These are phyloP conservation scores for Otus scops DNA, from an alignment of 2,797 vertebrate species.

Conservation along the genomic window DNA sequence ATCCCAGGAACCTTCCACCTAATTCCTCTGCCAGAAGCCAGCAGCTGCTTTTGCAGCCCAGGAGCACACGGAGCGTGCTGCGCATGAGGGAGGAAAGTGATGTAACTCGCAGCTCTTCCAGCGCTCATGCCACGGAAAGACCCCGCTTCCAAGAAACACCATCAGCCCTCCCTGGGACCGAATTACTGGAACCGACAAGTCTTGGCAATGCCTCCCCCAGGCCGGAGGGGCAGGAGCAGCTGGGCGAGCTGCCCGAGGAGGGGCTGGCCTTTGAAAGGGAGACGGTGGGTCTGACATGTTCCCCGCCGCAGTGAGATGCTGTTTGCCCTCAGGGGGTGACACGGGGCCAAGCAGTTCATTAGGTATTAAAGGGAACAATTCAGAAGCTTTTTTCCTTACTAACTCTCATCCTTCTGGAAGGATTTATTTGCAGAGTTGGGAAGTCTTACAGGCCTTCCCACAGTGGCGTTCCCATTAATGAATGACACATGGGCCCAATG, in stretches of 20 bases:
- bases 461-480: background rate
- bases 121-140: fast-evolving
- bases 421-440: background rate
- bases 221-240: background rate
- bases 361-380: background rate
- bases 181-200: background rate
- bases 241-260: background rate
- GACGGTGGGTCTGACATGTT: fast-evolving
- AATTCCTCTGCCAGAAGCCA: background rate
- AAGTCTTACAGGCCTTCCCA: background rate
- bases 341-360: background rate
- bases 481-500: fast-evolving
- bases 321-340: background rate
- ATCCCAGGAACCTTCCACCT: background rate
- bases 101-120: background rate
- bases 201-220: background rate
- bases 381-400: background rate
- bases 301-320: background rate
- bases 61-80: background rate
- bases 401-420: background rate
- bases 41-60: background rate
- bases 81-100: background rate
- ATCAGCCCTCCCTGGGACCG: background rate
- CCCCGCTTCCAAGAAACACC: background rate
- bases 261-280: background rate